Evolutionary conservation across 2,797 vertebrate genomes (phyloP), one percentile per base, ranked within the genome.

Genomic region (Natrix natrix): DNA sequence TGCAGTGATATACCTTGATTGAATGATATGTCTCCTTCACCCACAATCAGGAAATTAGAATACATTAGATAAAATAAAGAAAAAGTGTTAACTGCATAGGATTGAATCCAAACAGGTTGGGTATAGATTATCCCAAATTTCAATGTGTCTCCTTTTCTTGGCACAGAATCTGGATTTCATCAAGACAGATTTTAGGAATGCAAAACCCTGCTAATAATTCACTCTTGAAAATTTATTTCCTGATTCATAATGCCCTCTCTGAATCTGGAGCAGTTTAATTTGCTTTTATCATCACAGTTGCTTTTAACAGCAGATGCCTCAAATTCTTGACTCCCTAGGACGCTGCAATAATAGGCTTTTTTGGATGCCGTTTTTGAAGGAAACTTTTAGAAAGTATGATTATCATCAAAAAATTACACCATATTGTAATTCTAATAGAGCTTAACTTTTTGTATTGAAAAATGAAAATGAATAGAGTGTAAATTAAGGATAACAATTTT

Each of bases 241-340:
- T 69, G 54, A 87, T 92, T 94, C 60, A 93, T 94, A 93, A 94
- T 93, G 1, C 55, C 52, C 90, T 94, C 56, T 91, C 57, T 32
- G 94, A 92, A 90, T 94, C 69, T 94, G 92, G 96, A 95, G 92
- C 89, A 61, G 88, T 92, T 96, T 96, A 94, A 94, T 96, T 95
- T 66, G 52, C 63, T 26, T 93, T 91, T 95, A 83, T 94, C 95
- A 94, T 94, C 94, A 93, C 87, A 54, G 88, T 83, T 92, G 93
- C 92, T 96, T 96, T 94, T 89, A 95, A 94, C 12, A 94, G 92
- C 92, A 94, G 91, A 94, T 95, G 93, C 86, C 94, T 95, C 91
- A 96, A 96, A 95, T 95, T 94, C 94, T 95, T 93, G 86, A 92
- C 78, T 96, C 95, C 91, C 55, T 88, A 88, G 93, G 92, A 91